Evolutionary conservation across 2,797 vertebrate genomes (phyloP).

Genomic region (Notolepis coatsorum): DNA sequence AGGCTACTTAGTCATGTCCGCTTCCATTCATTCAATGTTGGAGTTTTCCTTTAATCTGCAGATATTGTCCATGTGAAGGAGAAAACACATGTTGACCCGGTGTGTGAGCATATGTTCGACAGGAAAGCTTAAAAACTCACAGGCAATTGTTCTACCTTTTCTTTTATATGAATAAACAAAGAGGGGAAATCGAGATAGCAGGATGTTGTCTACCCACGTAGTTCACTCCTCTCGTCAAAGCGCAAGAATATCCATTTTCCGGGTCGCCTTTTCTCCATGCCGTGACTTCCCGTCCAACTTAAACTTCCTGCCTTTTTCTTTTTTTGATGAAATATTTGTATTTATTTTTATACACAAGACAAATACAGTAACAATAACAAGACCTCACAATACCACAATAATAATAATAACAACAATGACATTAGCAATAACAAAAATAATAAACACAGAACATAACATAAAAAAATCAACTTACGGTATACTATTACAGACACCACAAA

Average conservation of each 20-base stretch:
- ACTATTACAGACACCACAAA: too few species aligned
- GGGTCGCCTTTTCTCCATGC: background rate
- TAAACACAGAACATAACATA: too few species aligned
- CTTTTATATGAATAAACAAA: background rate
- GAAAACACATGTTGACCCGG: background rate
- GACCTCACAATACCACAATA: too few species aligned
- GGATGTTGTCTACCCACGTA: conserved; percentile 14
- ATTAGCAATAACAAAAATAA: too few species aligned
- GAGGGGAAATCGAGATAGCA: conserved; percentile 3
- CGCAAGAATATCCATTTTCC: background rate
- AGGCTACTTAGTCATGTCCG: background rate
- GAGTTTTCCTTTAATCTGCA: background rate
- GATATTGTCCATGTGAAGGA: background rate
- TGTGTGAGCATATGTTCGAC: background rate
- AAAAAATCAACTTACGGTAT: too few species aligned
- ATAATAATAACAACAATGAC: too few species aligned
- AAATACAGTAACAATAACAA: too few species aligned
- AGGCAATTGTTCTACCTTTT: background rate
- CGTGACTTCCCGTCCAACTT: conserved; percentile 23
- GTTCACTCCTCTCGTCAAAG: background rate
- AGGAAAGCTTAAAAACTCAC: background rate
- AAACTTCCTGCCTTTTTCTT: conserved; percentile 3
- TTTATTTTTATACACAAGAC: too few species aligned
- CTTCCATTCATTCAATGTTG: background rate
- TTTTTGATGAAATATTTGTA: too few species aligned